Conservation (phyloP, 2,888 invertebrate species). For the Blastobasis adustella region DNA sequence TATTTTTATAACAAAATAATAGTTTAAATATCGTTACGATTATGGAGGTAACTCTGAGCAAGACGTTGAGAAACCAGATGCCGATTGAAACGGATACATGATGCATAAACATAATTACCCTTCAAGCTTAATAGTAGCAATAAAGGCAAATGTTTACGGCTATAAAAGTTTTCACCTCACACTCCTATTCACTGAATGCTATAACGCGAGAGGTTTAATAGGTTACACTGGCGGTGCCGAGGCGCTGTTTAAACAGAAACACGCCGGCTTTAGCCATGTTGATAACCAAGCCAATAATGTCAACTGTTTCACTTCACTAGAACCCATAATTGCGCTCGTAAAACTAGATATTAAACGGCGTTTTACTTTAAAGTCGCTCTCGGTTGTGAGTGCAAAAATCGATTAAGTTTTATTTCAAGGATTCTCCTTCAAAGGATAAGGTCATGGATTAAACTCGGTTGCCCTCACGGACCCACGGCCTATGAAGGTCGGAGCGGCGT, state of each 20-base stretch:
- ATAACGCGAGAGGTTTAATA: constrained; percentile 3
- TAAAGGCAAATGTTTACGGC: constrained; percentile 25
- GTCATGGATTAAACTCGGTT: constrained; percentile 31
- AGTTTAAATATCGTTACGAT: no score
- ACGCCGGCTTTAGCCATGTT: constrained; percentile 17
- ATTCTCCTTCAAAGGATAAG: constrained; percentile 52
- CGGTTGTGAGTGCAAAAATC: constrained; percentile 6
- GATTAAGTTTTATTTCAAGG: constrained; percentile 28
- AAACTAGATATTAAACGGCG: constrained; percentile 15
- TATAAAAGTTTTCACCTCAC: constrained; percentile 27
- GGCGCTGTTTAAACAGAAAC: constrained; percentile 16
- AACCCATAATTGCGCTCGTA: constrained; percentile 18
- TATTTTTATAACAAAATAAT: no score
- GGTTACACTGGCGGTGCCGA: constrained; percentile 6
- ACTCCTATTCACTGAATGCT: not conserved
- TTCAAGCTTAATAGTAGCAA: constrained; percentile 6
- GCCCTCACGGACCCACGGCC: constrained; percentile 47
- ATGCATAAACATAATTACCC: not conserved
- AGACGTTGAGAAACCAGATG: no score
- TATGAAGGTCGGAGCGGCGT: constrained; percentile 37
- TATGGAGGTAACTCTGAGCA: no score
- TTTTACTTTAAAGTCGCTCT: not conserved
- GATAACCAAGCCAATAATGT: constrained; percentile 9
- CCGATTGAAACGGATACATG: no score
- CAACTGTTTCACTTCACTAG: constrained; percentile 13